Percentiles rank a stretch among this genome's conserved stretches.
phyloP scores from a whole-genome alignment of 2,113 vertebrate species.

The Damaliscus lunatus region DNA sequence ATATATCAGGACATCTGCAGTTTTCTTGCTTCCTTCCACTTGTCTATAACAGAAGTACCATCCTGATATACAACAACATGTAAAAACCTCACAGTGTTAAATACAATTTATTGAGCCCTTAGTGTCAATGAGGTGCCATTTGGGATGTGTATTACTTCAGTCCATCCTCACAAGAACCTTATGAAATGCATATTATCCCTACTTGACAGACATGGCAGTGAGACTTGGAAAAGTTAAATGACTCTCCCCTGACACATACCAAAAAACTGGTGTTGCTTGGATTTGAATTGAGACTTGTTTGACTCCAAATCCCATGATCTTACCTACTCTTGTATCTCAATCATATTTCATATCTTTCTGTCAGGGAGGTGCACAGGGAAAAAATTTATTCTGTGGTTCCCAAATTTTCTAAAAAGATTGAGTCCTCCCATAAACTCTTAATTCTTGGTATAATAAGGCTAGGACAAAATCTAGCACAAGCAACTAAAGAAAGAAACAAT shows the following conservation, averaged over 20 bases:
- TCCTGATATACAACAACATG: not conserved
- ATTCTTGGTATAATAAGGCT: not conserved
- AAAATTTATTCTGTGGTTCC: not conserved
- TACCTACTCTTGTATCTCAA: not conserved
- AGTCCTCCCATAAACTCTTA: not conserved
- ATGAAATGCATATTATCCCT: not conserved
- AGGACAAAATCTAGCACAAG: not conserved
- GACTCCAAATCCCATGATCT: not conserved
- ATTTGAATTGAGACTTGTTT: not conserved
- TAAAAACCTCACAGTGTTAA: not conserved
- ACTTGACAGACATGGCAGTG: not conserved
- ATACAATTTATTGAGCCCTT: not conserved
- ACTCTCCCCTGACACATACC: not conserved
- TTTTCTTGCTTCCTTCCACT: not conserved
- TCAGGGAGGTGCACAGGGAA: not conserved
- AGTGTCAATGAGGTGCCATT: not conserved
- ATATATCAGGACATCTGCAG: not conserved
- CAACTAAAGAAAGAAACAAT: not conserved
- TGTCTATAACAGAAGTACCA: not conserved
- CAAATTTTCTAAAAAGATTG: slow-evolving; percentile 21
- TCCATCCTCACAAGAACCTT: not conserved
- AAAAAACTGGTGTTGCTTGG: not conserved
- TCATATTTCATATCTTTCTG: slow-evolving; percentile 4
- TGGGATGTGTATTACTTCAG: not conserved
- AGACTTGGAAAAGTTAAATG: slow-evolving; percentile 24